Base-by-base conservation (phyloP, 2,797 vertebrate genomes). In the Erithacus rubecula region DNA sequence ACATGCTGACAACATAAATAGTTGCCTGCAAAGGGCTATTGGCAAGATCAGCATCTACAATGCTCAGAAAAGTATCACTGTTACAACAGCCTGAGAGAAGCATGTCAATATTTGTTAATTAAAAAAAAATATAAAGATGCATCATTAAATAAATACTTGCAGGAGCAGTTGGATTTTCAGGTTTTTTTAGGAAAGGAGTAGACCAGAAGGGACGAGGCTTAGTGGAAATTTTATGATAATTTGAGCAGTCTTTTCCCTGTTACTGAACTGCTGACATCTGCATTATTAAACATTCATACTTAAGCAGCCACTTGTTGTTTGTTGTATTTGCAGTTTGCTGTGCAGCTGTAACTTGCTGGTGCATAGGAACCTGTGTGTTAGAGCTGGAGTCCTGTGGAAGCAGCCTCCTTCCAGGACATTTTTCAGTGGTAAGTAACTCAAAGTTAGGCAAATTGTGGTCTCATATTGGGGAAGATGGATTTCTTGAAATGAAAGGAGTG, bases 351-450 rank as follows among this genome's bases (percentile, higher is more conserved):
- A 84, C 68, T 36, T 93, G 68, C 53, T 62, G 63, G 34, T 77
- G 37, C 47, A 7, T 3, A 71, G 87, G 46, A 95, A 72, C 19
- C 52, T 69, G 22, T 23, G 59, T 41, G 6, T 70, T 41, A 90
- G 64, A 95, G 90, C 88, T 51, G 93, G 92, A 27, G 63, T 76
- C 23, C 71, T 96, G 53, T 84, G 91, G 55, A 87, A 94, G 84
- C 97, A 95, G 64, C 79, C 95, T 11, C 94, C 95, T 72, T 56
- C 92, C 36, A 90, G 95, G 78, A 79, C 93, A 6, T 96, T 97
- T 77, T 95, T 94, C 30, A 96, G 75, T 84, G 97, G 98, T 98
- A 96, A 97, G 97, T 94, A 90, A 32, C 44, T 90, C 20, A n/a
- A n/a, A 60, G 12, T 41, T 49, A 20, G 19, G 12, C 27, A 58